These are phyloP conservation scores for Aphidius ervi DNA, from an alignment of 1,140 invertebrate genomes.

Conservation along the genomic window DNA sequence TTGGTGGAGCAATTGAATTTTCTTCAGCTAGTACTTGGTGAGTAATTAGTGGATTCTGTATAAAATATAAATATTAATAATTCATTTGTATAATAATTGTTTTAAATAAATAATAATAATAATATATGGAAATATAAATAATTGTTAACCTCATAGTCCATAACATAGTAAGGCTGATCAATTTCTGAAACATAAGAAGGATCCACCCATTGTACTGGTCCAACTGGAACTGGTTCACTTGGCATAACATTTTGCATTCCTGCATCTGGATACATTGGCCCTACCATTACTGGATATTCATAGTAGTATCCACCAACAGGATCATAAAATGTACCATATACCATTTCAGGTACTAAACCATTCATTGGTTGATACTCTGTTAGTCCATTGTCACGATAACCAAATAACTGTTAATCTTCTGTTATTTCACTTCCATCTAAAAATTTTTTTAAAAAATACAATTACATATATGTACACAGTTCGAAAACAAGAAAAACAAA, in stretches of 20 bases:
- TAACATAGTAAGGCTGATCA: slow-evolving; percentile 41
- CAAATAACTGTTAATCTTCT: slow-evolving; percentile 47
- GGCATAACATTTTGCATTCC: slow-evolving; percentile 35
- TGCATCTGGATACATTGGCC: slow-evolving; percentile 41
- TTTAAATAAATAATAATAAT: too few species aligned
- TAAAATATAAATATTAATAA: slow-evolving; percentile 9
- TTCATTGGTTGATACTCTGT: slow-evolving; percentile 33
- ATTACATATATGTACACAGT: not conserved
- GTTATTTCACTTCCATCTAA: slow-evolving; percentile 49
- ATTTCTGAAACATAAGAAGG: slow-evolving; percentile 47
- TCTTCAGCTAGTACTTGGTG: slow-evolving; percentile 2
- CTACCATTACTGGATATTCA: slow-evolving; percentile 49
- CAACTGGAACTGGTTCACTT: slow-evolving; percentile 48
- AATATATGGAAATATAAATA: not conserved
- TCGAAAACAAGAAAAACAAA: not conserved
- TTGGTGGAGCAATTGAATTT: slow-evolving; percentile 20
- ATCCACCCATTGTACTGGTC: slow-evolving; percentile 54
- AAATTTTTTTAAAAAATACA: slow-evolving; percentile 9
- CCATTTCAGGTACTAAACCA: slow-evolving; percentile 34
- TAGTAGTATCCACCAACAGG: slow-evolving; percentile 47
- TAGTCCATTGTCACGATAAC: slow-evolving; percentile 32
- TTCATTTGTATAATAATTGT: slow-evolving; percentile 41
- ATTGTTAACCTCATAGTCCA: slow-evolving; percentile 43
- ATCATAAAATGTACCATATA: slow-evolving; percentile 47
- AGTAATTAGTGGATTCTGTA: slow-evolving; percentile 34